phyloP scores from a whole-genome alignment of 1,140 invertebrate genomes.

The Monomorium pharaonis region DNA sequence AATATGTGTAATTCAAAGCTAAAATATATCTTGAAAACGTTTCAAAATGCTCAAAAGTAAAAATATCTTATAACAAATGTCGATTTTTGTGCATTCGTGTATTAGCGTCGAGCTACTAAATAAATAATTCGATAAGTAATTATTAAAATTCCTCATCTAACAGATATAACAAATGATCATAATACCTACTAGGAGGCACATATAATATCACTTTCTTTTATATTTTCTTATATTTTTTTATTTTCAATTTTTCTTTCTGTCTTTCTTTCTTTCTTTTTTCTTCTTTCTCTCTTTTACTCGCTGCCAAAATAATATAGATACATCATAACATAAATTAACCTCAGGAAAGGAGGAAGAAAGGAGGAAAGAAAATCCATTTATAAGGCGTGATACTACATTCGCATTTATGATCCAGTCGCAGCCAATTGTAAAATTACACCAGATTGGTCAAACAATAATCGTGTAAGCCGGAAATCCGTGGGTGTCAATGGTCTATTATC shows the following conservation, averaged over 20 bases:
- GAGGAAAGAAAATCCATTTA: constrained; percentile 25
- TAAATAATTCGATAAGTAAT: no score
- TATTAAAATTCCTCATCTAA: no score
- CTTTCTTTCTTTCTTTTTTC: background rate
- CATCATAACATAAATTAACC: background rate
- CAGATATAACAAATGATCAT: no score
- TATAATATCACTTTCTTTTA: no score
- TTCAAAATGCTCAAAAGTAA: no score
- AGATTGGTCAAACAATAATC: constrained; percentile 55
- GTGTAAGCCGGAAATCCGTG: constrained; percentile 58
- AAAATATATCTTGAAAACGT: no score
- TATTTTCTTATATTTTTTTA: background rate
- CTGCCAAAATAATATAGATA: background rate
- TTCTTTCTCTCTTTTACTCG: background rate
- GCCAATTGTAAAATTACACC: constrained; percentile 68
- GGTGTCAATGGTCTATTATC: constrained; percentile 63
- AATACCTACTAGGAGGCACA: no score
- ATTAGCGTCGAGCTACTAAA: no score
- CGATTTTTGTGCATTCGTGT: no score
- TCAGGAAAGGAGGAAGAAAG: background rate
- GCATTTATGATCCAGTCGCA: background rate
- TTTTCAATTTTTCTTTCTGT: background rate
- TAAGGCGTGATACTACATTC: constrained; percentile 41
- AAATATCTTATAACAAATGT: no score
- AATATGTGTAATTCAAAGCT: no score